These are phyloP conservation scores for Magallana nippona DNA, from an alignment of 2,888 invertebrate species.

Conservation along the genomic window DNA sequence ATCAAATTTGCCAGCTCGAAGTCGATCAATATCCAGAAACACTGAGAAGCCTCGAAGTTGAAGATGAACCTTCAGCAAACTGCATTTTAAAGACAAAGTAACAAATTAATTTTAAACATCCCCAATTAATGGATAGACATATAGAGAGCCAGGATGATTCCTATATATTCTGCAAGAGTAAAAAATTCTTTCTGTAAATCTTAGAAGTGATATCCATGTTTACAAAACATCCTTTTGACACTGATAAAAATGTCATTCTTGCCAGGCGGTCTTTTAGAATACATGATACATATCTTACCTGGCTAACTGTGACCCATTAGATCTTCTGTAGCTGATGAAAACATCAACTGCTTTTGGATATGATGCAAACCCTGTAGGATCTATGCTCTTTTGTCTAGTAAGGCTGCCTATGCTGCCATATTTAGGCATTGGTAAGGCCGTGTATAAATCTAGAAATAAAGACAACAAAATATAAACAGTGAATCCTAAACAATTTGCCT, in stretches of 20 bases:
- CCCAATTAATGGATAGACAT: too few relatives aligned
- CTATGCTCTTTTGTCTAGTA: slow-evolving; percentile 44
- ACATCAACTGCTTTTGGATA: slow-evolving; percentile 85
- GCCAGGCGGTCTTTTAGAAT: neutral
- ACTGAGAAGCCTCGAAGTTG: slow-evolving; percentile 97
- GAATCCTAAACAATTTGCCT: neutral
- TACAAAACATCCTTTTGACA: too few relatives aligned
- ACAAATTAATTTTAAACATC: neutral
- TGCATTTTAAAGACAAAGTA: slow-evolving; percentile 58
- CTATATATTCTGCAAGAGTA: too few relatives aligned
- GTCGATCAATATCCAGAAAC: slow-evolving; percentile 97
- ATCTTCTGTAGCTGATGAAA: slow-evolving; percentile 97
- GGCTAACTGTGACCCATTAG: slow-evolving; percentile 97
- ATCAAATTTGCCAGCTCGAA: slow-evolving; percentile 99
- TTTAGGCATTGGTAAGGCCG: slow-evolving; percentile 39
- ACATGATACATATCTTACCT: slow-evolving; percentile 78
- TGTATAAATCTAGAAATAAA: slow-evolving; percentile 40
- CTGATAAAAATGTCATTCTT: too few relatives aligned
- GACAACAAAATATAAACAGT: neutral
- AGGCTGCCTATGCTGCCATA: slow-evolving; percentile 47
- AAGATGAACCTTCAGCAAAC: slow-evolving; percentile 93
- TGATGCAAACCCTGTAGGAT: slow-evolving; percentile 50
- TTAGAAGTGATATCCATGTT: too few relatives aligned
- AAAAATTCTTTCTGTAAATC: too few relatives aligned
- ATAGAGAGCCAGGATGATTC: too few relatives aligned